These are phyloP conservation scores for Rhinoderma darwinii DNA, from an alignment of 2,113 vertebrate genomes.

Conservation along the genomic window DNA sequence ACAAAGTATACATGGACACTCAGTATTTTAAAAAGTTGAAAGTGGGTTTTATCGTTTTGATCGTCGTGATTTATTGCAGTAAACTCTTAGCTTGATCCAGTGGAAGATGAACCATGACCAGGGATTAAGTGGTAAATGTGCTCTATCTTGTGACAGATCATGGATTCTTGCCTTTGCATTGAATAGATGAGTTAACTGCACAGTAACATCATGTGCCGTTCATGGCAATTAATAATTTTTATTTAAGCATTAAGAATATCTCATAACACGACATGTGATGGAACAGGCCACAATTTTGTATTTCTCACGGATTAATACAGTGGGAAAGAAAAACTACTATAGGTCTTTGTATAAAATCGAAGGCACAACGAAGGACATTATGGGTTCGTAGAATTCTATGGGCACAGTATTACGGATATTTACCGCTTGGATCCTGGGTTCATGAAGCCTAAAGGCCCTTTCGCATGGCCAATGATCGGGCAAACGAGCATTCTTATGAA, in stretches of 20 bases:
- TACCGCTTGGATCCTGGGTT: too few relatives aligned
- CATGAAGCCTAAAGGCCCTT: too few relatives aligned
- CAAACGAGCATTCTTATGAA: too few relatives aligned
- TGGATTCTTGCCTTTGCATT: neutral
- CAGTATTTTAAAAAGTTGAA: too few relatives aligned
- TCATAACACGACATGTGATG: neutral
- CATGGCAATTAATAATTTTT: neutral
- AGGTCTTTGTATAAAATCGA: too few relatives aligned
- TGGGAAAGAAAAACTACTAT: too few relatives aligned
- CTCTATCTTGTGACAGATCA: neutral
- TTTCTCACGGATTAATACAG: neutral
- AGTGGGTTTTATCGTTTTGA: neutral
- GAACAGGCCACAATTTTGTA: neutral
- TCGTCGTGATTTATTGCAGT: neutral
- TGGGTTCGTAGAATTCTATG: too few relatives aligned
- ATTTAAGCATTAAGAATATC: neutral
- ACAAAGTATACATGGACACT: too few relatives aligned
- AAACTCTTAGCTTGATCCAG: neutral
- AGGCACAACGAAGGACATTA: too few relatives aligned
- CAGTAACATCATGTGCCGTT: neutral
- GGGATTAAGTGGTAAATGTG: neutral
- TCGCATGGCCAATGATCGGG: too few relatives aligned
- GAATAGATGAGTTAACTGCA: neutral
- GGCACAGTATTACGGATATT: too few relatives aligned
- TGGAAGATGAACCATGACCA: conserved; percentile 5